A percentile compares a stretch with the other conserved stretches of the same genome.
Conservation (phyloP, 1,140 invertebrate genomes). For the Platorchestia sp. region DNA sequence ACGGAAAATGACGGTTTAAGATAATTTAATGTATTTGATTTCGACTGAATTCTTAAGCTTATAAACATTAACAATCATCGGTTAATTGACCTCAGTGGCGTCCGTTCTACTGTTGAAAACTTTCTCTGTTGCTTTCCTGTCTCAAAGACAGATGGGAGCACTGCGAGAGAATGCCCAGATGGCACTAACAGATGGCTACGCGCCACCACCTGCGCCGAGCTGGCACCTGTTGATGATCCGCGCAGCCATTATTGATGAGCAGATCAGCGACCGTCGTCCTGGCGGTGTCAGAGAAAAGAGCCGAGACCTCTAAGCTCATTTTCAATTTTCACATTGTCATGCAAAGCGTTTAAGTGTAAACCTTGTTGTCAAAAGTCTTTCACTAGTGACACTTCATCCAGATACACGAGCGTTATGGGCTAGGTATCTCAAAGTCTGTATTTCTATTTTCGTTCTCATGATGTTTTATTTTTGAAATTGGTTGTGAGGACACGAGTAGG, state of each 20-base stretch:
- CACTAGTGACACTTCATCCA: background rate
- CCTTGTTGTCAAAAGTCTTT: background rate
- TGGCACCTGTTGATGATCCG: background rate
- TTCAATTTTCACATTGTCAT: background rate
- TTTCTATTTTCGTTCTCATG: no score
- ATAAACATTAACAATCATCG: background rate
- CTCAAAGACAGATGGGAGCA: background rate
- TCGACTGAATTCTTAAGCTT: no score
- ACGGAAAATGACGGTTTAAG: no score
- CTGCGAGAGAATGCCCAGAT: background rate
- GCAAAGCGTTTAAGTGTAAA: background rate
- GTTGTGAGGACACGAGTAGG: no score
- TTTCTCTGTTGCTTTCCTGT: background rate
- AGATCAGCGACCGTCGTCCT: background rate
- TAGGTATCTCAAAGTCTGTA: no score
- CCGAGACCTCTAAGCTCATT: background rate
- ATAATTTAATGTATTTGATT: no score
- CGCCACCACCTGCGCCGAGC: background rate
- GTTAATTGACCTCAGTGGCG: background rate
- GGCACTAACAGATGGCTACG: background rate
- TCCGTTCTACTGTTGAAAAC: background rate
- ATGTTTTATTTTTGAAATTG: no score
- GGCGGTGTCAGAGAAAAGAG: background rate
- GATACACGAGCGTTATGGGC: no score
- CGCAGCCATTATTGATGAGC: background rate